phyloP scores from a whole-genome alignment of 2,888 invertebrate genomes.

The Pyrgus malvae region DNA sequence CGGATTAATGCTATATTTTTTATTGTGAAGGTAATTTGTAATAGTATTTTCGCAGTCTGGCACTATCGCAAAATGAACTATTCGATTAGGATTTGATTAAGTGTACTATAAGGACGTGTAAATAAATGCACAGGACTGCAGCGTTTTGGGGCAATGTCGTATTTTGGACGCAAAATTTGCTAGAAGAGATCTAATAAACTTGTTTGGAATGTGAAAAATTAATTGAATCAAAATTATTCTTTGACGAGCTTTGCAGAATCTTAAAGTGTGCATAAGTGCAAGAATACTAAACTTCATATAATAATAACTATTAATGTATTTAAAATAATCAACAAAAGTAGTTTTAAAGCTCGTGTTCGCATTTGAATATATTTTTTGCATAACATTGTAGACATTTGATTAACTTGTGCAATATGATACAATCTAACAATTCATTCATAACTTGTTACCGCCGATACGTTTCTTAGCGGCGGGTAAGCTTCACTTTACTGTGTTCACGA shows the following conservation, averaged over 20 bases:
- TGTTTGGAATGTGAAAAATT: not conserved
- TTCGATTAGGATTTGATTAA: constrained; percentile 62
- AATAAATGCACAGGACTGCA: constrained; percentile 67
- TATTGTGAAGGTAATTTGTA: constrained; percentile 51
- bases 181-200: not conserved
- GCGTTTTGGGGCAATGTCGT: constrained; percentile 35
- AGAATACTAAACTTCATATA: constrained; percentile 6
- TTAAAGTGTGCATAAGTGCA: constrained; percentile 1
- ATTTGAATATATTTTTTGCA: constrained; percentile 4
- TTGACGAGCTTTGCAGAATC: constrained; percentile 15
- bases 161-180: constrained; percentile 19
- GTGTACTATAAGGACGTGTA: constrained; percentile 73
- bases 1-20: constrained; percentile 55
- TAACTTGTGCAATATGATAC: constrained; percentile 21
- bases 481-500: constrained; percentile 10
- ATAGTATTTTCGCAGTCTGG: constrained; percentile 60
- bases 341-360: not conserved
- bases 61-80: constrained; percentile 63
- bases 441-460: not conserved
- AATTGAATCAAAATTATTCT: constrained; percentile 15
- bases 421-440: not conserved
- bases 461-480: not conserved
- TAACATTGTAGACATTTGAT: not conserved
- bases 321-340: constrained; percentile 9
- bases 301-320: constrained; percentile 6